Evolutionary conservation across 2,113 vertebrate genomes (phyloP), one percentile per base, ranked within the genome.

Genomic region (Coregonus clupeaformis): DNA sequence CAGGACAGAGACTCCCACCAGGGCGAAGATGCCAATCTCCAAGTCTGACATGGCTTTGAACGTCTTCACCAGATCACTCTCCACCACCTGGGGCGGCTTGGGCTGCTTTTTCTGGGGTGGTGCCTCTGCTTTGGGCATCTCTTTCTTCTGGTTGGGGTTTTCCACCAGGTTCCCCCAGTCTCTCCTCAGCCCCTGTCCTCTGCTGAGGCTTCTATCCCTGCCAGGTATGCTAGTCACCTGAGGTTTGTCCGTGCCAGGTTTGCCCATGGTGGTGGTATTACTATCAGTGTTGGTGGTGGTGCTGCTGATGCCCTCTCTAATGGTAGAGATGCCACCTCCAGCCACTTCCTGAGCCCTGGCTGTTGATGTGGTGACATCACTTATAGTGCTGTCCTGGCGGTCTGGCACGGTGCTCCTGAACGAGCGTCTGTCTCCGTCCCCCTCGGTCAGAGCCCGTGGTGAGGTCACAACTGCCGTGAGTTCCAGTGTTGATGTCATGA

Each of bases 1-100:
- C 77, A 98, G 81, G 82, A 95, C 96, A 72, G 95, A 96, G 69
- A 98, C 94, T 0, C 94, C 97, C 55, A 96, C 84, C 69, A 98
- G 78, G 0, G 96, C 93, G 0, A 97, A 99, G 92, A 98, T 97
- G 1, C 96, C 95, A 1, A 97, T 94, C 85, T 98, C 97, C 83
- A 98, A 70, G 74, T 98, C 95, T 0, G 94, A 94, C 79, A 98
- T 92, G 1, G 95, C 92, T 13, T 90, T 82, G 16, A 95, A 81
- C 0, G 91, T 78, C 79, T 90, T 92, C 0, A 91, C 79, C 6
- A 93, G 88, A 77, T 95, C 93, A 0, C 80, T 88, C 49, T 95
- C 94, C 0, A 91, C 92, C 1, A 91, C 25, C 69, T 79, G 84
- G 1, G 89, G 88, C 6, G 64, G 49, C 65, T 85, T 89, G 32